Evolutionary conservation across 2,888 invertebrate species (phyloP), one percentile per base, ranked within the genome.

Genomic region (Gymnocheta viridis): DNA sequence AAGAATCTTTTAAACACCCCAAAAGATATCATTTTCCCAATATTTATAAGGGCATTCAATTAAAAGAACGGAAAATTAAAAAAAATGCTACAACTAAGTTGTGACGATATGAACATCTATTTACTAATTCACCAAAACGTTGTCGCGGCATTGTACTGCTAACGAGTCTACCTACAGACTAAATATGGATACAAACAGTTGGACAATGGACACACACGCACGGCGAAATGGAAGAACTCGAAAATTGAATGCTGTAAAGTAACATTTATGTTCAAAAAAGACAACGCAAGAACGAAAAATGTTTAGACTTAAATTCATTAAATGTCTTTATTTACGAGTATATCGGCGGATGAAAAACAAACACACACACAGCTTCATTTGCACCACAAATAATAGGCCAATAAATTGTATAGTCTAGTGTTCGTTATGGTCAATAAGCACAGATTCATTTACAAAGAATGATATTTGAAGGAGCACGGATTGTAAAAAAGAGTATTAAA

Each of bases 11-110:
- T 44, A 44, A 76, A 51, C 41, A 62, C 67, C 27, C 14, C 5
- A 80, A 80, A 72, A 72, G 72, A 76, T 80, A 80, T 77, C 44
- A 72, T 73, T 83, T 83, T 77, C 76, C 51, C 44, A 67, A 77
- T 80, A 80, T 80, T 72, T 84, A 84, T 84, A 67, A 67, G 76
- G 80, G 83, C 76, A 84, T 80, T 80, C 80, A 84, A 72, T 79
- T 64, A 67, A 83, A 54, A 44, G 41, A 54, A 72, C 70, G 32
- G 12, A 72, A 54, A 72, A 58, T 56, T 12, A n/a, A 66, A 17
- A 79, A 58, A 51, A 73, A 62, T 27, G 19, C 19, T 9, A 44
- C 49, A 56, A 72, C 62, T 22, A 66, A 77, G 78, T 78, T 51
- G 32, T 77, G 77, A 56, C 38, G 69, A 47, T 35, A 29, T 22